These are phyloP conservation scores for Galerucella nymphaeae DNA, from an alignment of 2,888 invertebrate species.

Conservation along the genomic window DNA sequence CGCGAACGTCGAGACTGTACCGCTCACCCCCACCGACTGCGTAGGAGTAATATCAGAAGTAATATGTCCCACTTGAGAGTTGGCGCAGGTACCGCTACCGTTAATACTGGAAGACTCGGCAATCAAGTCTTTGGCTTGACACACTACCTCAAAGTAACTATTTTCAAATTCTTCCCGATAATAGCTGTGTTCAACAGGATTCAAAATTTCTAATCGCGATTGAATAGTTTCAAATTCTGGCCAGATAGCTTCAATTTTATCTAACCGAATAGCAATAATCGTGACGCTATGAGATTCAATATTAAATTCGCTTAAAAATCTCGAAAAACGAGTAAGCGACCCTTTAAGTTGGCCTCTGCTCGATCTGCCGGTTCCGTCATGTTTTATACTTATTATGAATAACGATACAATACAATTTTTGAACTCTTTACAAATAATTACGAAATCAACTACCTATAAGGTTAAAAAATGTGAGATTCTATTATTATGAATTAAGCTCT, in stretches of 20 bases:
- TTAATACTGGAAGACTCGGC: constrained; percentile 2
- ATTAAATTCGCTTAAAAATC: background rate
- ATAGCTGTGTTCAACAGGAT: too few relatives aligned
- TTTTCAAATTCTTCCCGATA: background rate
- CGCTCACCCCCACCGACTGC: too few relatives aligned
- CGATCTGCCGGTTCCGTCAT: too few relatives aligned
- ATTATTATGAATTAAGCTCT: too few relatives aligned
- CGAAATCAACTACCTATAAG: too few relatives aligned
- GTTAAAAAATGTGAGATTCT: too few relatives aligned
- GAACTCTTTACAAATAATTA: too few relatives aligned
- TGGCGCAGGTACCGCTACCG: background rate
- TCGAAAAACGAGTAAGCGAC: background rate
- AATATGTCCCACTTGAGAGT: background rate
- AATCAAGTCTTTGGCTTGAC: background rate
- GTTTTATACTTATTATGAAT: too few relatives aligned
- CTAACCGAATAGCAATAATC: background rate
- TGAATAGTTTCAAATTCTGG: background rate
- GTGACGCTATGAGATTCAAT: background rate
- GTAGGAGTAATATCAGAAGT: too few relatives aligned
- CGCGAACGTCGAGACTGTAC: too few relatives aligned
- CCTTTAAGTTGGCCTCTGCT: background rate
- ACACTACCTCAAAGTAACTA: background rate
- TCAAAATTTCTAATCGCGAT: background rate
- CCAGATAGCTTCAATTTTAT: background rate
- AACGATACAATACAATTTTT: too few relatives aligned